Percentiles rank a stretch among this genome's conserved stretches.
phyloP scores from a whole-genome alignment of 1,140 invertebrate species.

The Tetramorium parvispinum region DNA sequence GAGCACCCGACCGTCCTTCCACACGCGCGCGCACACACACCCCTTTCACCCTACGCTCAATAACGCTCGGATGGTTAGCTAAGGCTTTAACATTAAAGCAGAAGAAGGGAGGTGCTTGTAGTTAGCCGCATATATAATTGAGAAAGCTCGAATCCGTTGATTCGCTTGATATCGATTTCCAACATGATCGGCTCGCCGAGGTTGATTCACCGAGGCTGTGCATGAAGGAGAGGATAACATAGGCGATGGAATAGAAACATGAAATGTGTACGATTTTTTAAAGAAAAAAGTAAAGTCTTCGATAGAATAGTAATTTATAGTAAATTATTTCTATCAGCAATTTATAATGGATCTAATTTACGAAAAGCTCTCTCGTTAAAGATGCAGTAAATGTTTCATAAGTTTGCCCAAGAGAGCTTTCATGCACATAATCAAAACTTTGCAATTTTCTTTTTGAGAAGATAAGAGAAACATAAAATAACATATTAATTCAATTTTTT shows the following conservation, averaged over 20 bases:
- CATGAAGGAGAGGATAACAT: too few relatives aligned
- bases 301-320: neutral
- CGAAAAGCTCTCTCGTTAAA: neutral
- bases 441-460: neutral
- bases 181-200: neutral
- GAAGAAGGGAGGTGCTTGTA: neutral
- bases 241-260: neutral
- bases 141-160: neutral
- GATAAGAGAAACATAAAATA: neutral
- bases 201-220: neutral
- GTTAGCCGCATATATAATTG: too few relatives aligned
- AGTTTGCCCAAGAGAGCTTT: neutral
- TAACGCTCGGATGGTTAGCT: constrained; percentile 12
- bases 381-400: neutral
- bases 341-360: neutral
- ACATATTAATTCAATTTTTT: neutral
- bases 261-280: neutral
- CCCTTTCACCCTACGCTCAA: constrained; percentile 26
- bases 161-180: constrained; percentile 28
- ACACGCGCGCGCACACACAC: neutral
- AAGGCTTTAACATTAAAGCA: constrained; percentile 57
- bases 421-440: neutral
- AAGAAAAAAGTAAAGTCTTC: neutral
- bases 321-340: neutral
- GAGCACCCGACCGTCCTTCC: constrained; percentile 62